These are phyloP conservation scores for Dendroctonus ponderosae DNA, from an alignment of 1,140 invertebrate genomes.

Conservation along the genomic window DNA sequence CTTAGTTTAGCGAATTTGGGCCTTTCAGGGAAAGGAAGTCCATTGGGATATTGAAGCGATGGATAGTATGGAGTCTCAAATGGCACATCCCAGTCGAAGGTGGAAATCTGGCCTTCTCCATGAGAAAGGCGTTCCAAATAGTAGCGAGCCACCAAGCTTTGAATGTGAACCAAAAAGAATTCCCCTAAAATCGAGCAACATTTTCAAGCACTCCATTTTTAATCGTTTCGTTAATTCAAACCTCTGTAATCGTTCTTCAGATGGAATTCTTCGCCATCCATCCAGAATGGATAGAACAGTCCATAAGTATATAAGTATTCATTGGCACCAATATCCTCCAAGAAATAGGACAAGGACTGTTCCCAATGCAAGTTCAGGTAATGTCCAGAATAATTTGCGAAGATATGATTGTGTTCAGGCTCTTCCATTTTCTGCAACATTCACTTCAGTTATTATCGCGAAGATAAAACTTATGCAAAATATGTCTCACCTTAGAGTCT, in stretches of 20 bases:
- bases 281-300: constrained; percentile 64
- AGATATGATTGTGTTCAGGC: constrained; percentile 45
- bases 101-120: constrained; percentile 60
- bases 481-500: constrained; percentile 2
- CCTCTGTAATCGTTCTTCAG: constrained; percentile 54
- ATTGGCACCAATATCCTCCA: constrained; percentile 70
- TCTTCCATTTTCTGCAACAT: constrained; percentile 8
- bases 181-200: constrained; percentile 51
- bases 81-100: constrained; percentile 57
- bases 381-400: constrained; percentile 57
- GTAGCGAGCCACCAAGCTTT: constrained; percentile 63
- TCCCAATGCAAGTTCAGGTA: constrained; percentile 50
- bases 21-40: constrained; percentile 63
- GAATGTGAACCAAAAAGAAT: constrained; percentile 58
- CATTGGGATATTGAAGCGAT: constrained; percentile 64
- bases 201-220: neutral
- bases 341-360: constrained; percentile 64
- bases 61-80: constrained; percentile 64
- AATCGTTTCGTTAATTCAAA: neutral
- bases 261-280: constrained; percentile 55
- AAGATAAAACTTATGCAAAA: neutral
- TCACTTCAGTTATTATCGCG: neutral
- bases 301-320: constrained; percentile 65
- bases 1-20: constrained; percentile 52
- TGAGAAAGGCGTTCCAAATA: constrained; percentile 68